These are phyloP conservation scores for Unio delphinus DNA, from an alignment of 2,888 invertebrate genomes.

Conservation along the genomic window DNA sequence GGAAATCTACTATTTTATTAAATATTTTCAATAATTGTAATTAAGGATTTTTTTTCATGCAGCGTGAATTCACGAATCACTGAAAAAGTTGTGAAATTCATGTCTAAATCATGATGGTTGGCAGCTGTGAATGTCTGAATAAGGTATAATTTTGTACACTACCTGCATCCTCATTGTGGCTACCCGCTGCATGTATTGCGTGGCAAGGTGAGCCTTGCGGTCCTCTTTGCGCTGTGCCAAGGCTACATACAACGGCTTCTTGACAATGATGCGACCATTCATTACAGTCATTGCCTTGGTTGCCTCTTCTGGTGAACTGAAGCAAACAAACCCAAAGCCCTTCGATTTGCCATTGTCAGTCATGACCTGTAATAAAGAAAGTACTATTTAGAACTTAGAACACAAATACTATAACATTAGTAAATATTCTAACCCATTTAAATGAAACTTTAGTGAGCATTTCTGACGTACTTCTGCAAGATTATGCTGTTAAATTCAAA, in stretches of 20 bases:
- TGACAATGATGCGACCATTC: conserved; percentile 97
- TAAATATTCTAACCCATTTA: too few species aligned
- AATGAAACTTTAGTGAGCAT: too few species aligned
- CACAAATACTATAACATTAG: too few species aligned
- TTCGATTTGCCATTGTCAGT: conserved; percentile 71
- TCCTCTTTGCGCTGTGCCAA: conserved; percentile 99
- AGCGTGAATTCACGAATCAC: too few species aligned
- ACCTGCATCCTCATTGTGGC: conserved; percentile 80
- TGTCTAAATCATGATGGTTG: too few species aligned
- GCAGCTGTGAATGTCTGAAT: not conserved
- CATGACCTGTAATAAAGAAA: conserved; percentile 52
- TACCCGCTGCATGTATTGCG: conserved; percentile 98
- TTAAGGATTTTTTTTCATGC: too few species aligned
- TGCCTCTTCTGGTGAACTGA: conserved; percentile 97
- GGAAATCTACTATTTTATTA: too few species aligned
- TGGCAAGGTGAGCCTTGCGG: conserved; percentile 96
- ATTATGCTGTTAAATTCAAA: too few species aligned
- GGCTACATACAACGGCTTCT: conserved; percentile 98
- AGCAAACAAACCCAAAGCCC: conserved; percentile 99
- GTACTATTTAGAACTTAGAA: not conserved
- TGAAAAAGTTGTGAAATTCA: too few species aligned
- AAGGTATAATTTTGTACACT: not conserved
- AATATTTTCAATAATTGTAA: too few species aligned
- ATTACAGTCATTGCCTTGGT: conserved; percentile 99
- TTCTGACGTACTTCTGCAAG: too few species aligned